Evolutionary conservation across 2,888 invertebrate species (phyloP).

Genomic region (Achlya flavicornis): DNA sequence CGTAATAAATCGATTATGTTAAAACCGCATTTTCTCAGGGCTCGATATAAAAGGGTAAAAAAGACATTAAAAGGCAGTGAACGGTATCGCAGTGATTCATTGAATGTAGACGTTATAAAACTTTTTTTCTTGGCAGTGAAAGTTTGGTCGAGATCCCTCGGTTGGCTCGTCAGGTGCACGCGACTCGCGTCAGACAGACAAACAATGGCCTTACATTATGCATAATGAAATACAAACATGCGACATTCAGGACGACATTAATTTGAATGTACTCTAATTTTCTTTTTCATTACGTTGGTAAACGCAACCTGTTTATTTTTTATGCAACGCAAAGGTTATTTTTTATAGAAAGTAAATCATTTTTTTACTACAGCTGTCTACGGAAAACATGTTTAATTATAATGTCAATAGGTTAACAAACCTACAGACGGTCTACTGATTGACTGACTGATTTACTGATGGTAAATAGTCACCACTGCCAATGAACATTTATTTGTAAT

Average conservation of each 20-base stretch:
- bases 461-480: too few species aligned
- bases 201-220: slow-evolving; percentile 43
- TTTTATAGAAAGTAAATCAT: too few species aligned
- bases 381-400: too few species aligned
- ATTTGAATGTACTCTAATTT: slow-evolving; percentile 40
- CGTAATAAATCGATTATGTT: slow-evolving; percentile 28
- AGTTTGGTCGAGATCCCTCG: slow-evolving; percentile 52
- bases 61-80: slow-evolving; percentile 44
- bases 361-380: too few species aligned
- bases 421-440: too few species aligned
- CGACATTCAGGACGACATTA: slow-evolving; percentile 29
- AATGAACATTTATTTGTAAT: too few species aligned
- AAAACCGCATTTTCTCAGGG: slow-evolving; percentile 39
- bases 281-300: slow-evolving; percentile 16
- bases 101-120: slow-evolving; percentile 46
- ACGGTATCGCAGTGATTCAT: slow-evolving; percentile 58
- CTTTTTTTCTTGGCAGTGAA: slow-evolving; percentile 62
- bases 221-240: slow-evolving; percentile 41
- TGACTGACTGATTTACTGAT: too few species aligned
- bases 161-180: slow-evolving; percentile 37
- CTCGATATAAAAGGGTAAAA: slow-evolving; percentile 26
- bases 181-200: slow-evolving; percentile 20
- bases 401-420: too few species aligned
- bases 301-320: background rate
- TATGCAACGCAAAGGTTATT: too few species aligned